Percentiles rank a stretch among this genome's conserved stretches.
Evolutionary conservation across 1,140 invertebrate species (phyloP).

Genomic region (Drosophila guanche): DNA sequence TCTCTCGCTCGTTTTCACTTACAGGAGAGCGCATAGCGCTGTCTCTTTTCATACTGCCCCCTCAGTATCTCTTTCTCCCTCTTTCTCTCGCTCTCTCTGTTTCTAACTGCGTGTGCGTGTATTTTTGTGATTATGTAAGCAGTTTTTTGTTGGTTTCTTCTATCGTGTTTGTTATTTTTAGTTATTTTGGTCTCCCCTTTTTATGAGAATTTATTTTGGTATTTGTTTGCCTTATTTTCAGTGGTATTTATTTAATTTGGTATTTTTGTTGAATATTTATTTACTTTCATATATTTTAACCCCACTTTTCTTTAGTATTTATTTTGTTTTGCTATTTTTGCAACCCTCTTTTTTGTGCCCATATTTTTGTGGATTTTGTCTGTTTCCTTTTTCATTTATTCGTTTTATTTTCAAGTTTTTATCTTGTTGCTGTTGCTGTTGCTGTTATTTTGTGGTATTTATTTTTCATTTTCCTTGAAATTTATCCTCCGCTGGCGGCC

Average conservation of each 20-base stretch:
- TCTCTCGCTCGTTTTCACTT: slow-evolving; percentile 11
- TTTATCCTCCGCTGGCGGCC: slow-evolving; percentile 55
- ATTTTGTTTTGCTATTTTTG: slow-evolving; percentile 7
- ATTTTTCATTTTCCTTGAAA: slow-evolving; percentile 76
- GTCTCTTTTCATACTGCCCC: slow-evolving; percentile 13
- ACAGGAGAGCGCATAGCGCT: neutral
- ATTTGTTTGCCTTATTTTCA: slow-evolving; percentile 9
- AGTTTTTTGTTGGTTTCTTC: slow-evolving; percentile 24
- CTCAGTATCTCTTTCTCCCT: slow-evolving; percentile 37
- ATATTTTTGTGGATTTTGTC: slow-evolving; percentile 5
- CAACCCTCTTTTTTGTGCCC: slow-evolving; percentile 5
- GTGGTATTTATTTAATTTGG: slow-evolving; percentile 13
- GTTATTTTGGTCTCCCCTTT: slow-evolving; percentile 34
- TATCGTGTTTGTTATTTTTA: slow-evolving; percentile 19
- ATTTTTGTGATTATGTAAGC: slow-evolving; percentile 76
- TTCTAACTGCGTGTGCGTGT: slow-evolving; percentile 10
- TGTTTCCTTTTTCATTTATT: slow-evolving; percentile 16
- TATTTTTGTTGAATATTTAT: slow-evolving; percentile 15
- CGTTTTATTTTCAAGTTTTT: slow-evolving; percentile 24
- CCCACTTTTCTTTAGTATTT: neutral
- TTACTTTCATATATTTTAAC: slow-evolving; percentile 7
- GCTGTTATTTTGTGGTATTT: slow-evolving; percentile 56
- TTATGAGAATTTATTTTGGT: slow-evolving; percentile 24
- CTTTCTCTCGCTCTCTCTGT: slow-evolving; percentile 15
- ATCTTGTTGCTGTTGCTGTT: slow-evolving; percentile 19